These are phyloP conservation scores for Zaprionus ornatus DNA, from an alignment of 1,140 invertebrate genomes.

Conservation along the genomic window DNA sequence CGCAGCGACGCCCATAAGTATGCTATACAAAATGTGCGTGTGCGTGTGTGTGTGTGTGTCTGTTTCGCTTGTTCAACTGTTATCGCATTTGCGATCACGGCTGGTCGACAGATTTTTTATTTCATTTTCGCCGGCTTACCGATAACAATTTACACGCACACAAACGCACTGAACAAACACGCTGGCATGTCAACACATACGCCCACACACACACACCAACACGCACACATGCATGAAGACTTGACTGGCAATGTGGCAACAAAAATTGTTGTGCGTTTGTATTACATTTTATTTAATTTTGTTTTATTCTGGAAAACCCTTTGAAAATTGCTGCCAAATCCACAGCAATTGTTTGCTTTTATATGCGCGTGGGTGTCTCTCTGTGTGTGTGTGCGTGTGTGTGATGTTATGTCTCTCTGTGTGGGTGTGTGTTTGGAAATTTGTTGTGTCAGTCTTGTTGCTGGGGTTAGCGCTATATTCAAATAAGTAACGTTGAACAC, in stretches of 20 bases:
- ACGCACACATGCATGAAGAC: not conserved
- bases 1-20: constrained; percentile 27
- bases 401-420: constrained; percentile 4
- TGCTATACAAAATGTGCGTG: constrained; percentile 28
- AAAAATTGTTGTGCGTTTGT: constrained; percentile 45
- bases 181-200: constrained; percentile 9
- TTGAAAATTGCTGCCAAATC: constrained; percentile 36
- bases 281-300: constrained; percentile 54
- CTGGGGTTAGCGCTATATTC: constrained; percentile 45
- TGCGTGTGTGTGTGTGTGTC: constrained; percentile 12
- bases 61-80: constrained; percentile 24
- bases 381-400: constrained; percentile 5
- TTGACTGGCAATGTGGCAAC: constrained; percentile 11
- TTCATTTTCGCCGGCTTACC: constrained; percentile 57
- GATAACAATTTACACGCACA: constrained; percentile 50
- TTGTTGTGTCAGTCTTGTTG: not conserved
- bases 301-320: constrained; percentile 38
- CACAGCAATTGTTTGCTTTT: constrained; percentile 34
- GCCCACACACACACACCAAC: constrained; percentile 1
- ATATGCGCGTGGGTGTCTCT: constrained; percentile 3
- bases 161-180: constrained; percentile 14
- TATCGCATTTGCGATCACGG: constrained; percentile 61
- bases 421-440: constrained; percentile 8
- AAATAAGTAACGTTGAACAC: constrained; percentile 63
- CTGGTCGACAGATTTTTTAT: constrained; percentile 71